phyloP scores from a whole-genome alignment of 2,797 vertebrate species.

The Periophthalmus magnuspinnatus region DNA sequence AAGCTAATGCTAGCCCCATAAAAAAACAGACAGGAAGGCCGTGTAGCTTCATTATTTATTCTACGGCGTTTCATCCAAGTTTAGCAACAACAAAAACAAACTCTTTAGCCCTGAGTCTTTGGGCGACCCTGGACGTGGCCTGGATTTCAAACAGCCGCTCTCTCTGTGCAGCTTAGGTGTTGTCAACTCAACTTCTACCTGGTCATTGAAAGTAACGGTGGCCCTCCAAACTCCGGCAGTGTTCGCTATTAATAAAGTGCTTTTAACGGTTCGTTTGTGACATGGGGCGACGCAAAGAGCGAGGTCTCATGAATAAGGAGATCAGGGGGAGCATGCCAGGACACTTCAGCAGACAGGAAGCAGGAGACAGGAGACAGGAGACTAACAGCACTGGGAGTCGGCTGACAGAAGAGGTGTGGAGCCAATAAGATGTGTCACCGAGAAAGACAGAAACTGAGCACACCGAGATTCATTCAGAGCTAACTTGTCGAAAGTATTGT shows the following conservation, averaged over 20 bases:
- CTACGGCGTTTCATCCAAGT: slow-evolving; percentile 20
- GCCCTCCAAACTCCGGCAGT: slow-evolving; percentile 45
- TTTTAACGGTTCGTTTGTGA: slow-evolving; percentile 51
- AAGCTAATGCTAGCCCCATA: slow-evolving; percentile 15
- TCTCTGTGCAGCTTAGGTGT: slow-evolving; percentile 31
- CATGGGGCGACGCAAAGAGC: slow-evolving; percentile 27
- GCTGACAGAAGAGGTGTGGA: neutral
- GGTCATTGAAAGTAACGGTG: slow-evolving; percentile 15
- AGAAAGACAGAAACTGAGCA: neutral
- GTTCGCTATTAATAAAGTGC: slow-evolving; percentile 57
- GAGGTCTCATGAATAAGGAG: neutral
- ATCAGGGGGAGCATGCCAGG: slow-evolving; percentile 18
- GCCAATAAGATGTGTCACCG: neutral
- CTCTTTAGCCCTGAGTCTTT: slow-evolving; percentile 19
- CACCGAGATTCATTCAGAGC: neutral
- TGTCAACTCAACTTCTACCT: slow-evolving; percentile 35
- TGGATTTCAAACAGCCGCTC: slow-evolving; percentile 20
- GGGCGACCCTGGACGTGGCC: slow-evolving; percentile 29
- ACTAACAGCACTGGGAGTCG: neutral
- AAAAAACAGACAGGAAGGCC: slow-evolving; percentile 4
- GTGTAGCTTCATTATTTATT: slow-evolving; percentile 32
- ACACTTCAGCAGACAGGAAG: neutral
- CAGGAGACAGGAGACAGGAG: neutral
- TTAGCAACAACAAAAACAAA: slow-evolving; percentile 13
- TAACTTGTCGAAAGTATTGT: neutral